phyloP scores from a whole-genome alignment of 2,797 vertebrate genomes.

The Mastacembelus armatus region DNA sequence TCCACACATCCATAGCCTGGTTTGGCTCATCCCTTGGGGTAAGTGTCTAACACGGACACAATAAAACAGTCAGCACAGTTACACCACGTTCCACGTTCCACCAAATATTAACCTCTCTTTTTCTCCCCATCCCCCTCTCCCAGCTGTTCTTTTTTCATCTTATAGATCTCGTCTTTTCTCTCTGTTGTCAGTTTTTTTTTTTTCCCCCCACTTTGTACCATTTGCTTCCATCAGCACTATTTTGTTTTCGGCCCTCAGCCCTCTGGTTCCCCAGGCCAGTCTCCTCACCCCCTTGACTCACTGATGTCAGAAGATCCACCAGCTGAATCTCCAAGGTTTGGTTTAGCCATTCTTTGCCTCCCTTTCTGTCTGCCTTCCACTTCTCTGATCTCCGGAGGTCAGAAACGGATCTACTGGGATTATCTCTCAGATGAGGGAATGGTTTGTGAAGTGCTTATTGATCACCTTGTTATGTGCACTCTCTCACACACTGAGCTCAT shows the following conservation, averaged over 20 bases:
- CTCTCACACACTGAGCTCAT: slow-evolving; percentile 57
- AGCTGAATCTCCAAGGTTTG: slow-evolving; percentile 44
- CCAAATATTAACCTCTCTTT: slow-evolving; percentile 38
- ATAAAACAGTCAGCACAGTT: slow-evolving; percentile 47
- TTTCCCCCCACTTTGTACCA: slow-evolving; percentile 22
- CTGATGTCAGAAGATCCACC: slow-evolving; percentile 68
- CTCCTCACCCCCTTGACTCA: slow-evolving; percentile 28
- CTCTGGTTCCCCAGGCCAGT: slow-evolving; percentile 14
- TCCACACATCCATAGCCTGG: slow-evolving; percentile 29
- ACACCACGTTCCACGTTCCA: slow-evolving; percentile 32
- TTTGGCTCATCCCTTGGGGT: slow-evolving; percentile 37
- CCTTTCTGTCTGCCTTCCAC: slow-evolving; percentile 31
- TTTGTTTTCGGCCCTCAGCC: slow-evolving; percentile 30
- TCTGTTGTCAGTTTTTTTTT: slow-evolving; percentile 27
- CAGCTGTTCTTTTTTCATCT: slow-evolving; percentile 22
- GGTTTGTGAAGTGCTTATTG: slow-evolving; percentile 81
- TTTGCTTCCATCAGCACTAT: slow-evolving; percentile 46
- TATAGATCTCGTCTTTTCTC: slow-evolving; percentile 22
- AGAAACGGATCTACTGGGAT: slow-evolving; percentile 71
- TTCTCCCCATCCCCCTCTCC: slow-evolving; percentile 12
- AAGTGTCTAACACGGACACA: slow-evolving; percentile 47
- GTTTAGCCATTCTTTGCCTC: slow-evolving; percentile 63
- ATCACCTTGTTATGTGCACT: slow-evolving; percentile 78
- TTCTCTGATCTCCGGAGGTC: slow-evolving; percentile 70
- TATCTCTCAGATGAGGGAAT: slow-evolving; percentile 62